Base-by-base conservation (phyloP, 2,113 vertebrate genomes). In the Oryzias curvinotus region DNA sequence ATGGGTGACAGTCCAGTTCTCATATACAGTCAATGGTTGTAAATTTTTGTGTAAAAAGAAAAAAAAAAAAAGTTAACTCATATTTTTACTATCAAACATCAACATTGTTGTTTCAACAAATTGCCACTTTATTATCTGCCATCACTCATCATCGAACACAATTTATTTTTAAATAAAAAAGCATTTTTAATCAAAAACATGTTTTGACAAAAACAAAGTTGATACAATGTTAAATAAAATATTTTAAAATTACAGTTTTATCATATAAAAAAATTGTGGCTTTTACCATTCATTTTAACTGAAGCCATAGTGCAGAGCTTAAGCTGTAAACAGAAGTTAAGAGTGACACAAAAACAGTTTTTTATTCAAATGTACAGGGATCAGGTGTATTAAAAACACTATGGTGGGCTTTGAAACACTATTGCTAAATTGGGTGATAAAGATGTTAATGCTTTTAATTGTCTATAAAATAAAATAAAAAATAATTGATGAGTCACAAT, bases 191-290 rank as follows among this genome's bases (percentile, higher is more conserved):
- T 60, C 67, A 56, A 61, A 81, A 83, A 55, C 73, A 73, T 70
- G 68, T 74, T 90, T 91, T 89, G 88, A 80, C 89, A 76, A 85
- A 23, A 75, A 77, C 77, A 82, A 67, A 67, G n/a, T 77, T 70
- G 54, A 48, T 57, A 75, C 48, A 60, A 59, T 68, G 36, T 12
- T 2, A 71, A 82, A 83, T 76, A 54, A 21, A 63, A 57, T 64
- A 10, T 52, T 52, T 65, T 62, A 62, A 71, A 73, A 71, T 72
- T 46, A 78, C 69, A 79, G 36, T 75, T 68, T 73, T 28, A 65
- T 50, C 62, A 56, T 67, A 59, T 64, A 74, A 85, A 78, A 89
- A 86, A 89, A 36, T 2, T 36, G 36, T 36, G 36, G 36, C 8
- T 36, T 36, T 36, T 12, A 36, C 2, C 36, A 36, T 36, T 36